phyloP scores from a whole-genome alignment of 2,797 vertebrate species.

The Etheostoma nigrum region DNA sequence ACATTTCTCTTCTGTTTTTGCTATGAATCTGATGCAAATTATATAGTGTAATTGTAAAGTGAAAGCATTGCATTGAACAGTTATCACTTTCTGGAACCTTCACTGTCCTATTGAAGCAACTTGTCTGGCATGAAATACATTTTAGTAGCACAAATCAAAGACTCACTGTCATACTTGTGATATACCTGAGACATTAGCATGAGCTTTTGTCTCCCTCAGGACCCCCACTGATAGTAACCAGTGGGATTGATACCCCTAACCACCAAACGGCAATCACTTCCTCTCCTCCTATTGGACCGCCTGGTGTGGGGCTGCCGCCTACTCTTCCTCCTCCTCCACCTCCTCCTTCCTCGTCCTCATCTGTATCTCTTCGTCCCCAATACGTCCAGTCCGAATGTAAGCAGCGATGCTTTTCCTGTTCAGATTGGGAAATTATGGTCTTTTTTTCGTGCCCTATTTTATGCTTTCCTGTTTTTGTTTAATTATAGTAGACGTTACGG shows the following conservation, averaged over 20 bases:
- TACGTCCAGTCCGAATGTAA: constrained; percentile 98
- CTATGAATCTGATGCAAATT: background rate
- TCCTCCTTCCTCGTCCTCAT: constrained; percentile 79
- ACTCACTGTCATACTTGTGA: constrained; percentile 22
- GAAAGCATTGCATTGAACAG: background rate
- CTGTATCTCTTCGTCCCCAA: constrained; percentile 93
- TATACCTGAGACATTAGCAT: constrained; percentile 70
- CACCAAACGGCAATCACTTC: constrained; percentile 82
- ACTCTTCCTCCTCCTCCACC: constrained; percentile 79
- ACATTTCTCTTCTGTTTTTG: background rate
- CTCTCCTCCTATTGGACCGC: constrained; percentile 81
- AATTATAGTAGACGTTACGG: background rate
- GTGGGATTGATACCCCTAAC: constrained; percentile 92
- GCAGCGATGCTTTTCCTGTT: constrained; percentile 74
- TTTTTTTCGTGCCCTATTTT: background rate
- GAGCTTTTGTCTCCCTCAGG: constrained; percentile 87
- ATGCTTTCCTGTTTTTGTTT: background rate
- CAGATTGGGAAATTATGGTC: constrained; percentile 40
- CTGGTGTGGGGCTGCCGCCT: constrained; percentile 82
- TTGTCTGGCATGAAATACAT: constrained; percentile 3
- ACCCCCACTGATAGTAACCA: constrained; percentile 91
- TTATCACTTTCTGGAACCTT: background rate
- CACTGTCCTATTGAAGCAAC: background rate
- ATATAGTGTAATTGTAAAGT: too few species aligned
- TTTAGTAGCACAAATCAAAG: background rate